phyloP scores from a whole-genome alignment of 1,140 invertebrate genomes.

The Drosophila grimshawi region DNA sequence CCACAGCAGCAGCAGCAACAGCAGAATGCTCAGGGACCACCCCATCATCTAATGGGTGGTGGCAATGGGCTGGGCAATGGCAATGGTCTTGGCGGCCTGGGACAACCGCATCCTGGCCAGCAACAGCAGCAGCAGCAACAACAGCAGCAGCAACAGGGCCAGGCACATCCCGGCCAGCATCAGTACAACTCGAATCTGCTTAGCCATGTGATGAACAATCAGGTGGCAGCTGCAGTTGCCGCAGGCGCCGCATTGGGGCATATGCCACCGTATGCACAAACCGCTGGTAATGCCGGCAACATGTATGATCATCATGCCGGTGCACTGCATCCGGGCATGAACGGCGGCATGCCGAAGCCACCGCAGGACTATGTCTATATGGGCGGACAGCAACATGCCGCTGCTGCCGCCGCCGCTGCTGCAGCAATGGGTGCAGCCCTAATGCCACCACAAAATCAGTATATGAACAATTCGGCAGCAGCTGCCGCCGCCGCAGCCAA shows the following conservation, averaged over 20 bases:
- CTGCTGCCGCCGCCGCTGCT: conserved; percentile 56
- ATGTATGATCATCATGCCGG: conserved; percentile 79
- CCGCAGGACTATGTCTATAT: conserved; percentile 78
- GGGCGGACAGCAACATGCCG: conserved; percentile 71
- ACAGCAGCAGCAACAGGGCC: conserved; percentile 63
- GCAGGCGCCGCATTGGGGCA: conserved; percentile 73
- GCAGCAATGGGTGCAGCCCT: conserved; percentile 73
- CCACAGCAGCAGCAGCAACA: conserved; percentile 74
- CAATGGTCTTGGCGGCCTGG: conserved; percentile 55
- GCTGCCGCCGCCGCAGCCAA: conserved; percentile 73
- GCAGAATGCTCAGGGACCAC: conserved; percentile 65
- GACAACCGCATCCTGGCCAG: conserved; percentile 58
- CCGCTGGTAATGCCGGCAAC: conserved; percentile 46
- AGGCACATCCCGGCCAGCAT: conserved; percentile 58
- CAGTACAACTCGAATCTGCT: conserved; percentile 80
- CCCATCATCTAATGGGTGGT: conserved; percentile 73
- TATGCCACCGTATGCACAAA: conserved; percentile 69
- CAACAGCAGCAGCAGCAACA: conserved; percentile 57
- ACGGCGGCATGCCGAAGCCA: conserved; percentile 78
- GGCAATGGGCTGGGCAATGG: conserved; percentile 71
- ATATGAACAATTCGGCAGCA: conserved; percentile 78
- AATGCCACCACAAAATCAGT: conserved; percentile 82
- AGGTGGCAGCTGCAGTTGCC: conserved; percentile 64
- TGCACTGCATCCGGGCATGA: conserved; percentile 79
- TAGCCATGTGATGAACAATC: conserved; percentile 75